A percentile compares a stretch with the other conserved stretches of the same genome.
Conservation (phyloP, 1,140 invertebrate species). For the Tetragonula clypearis region DNA sequence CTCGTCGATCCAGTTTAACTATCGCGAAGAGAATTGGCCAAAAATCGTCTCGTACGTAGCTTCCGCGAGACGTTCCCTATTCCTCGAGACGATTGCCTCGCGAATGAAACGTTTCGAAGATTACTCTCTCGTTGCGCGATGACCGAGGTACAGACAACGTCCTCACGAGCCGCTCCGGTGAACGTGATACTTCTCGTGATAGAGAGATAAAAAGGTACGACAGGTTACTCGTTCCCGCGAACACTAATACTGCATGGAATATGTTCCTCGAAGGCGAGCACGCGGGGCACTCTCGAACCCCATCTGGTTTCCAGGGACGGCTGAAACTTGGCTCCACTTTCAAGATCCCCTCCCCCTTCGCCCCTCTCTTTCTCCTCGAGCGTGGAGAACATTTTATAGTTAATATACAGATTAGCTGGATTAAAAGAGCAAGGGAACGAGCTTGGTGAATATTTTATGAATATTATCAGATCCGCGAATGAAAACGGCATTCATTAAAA, state of each 20-base stretch:
- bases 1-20: constrained; percentile 66
- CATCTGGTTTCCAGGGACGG: constrained; percentile 61
- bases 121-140: neutral
- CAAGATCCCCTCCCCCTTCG: neutral
- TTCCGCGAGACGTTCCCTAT: constrained; percentile 28
- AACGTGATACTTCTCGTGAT: constrained; percentile 27
- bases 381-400: neutral
- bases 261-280: constrained; percentile 71
- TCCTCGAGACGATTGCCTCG: neutral
- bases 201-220: constrained; percentile 64
- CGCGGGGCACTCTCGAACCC: constrained; percentile 74
- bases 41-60: neutral
- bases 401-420: neutral
- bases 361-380: neutral
- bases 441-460: neutral
- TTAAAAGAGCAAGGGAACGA: neutral
- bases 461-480: no score
- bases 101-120: neutral
- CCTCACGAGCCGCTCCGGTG: neutral
- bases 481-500: no score
- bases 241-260: constrained; percentile 74
- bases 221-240: constrained; percentile 70
- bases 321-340: constrained; percentile 40
- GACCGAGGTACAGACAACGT: neutral
- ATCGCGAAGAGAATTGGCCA: constrained; percentile 20